These are phyloP conservation scores for Lutjanus argentimaculatus DNA, from an alignment of 2,797 vertebrate genomes.

Conservation along the genomic window DNA sequence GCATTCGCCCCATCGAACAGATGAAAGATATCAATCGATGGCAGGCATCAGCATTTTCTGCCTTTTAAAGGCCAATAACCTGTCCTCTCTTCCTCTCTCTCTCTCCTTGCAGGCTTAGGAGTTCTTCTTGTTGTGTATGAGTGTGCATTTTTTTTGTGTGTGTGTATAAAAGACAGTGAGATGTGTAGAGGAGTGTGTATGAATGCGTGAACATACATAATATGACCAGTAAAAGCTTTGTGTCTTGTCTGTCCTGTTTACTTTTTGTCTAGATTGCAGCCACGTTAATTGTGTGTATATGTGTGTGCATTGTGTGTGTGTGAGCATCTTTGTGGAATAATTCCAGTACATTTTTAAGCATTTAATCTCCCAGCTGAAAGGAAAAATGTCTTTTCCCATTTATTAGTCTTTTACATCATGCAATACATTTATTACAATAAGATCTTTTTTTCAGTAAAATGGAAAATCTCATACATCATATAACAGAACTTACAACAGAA, in stretches of 20 bases:
- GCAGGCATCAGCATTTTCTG: constrained; percentile 79
- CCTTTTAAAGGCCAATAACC: constrained; percentile 71
- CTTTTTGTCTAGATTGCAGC: neutral
- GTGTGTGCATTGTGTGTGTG: neutral
- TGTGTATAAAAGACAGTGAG: neutral
- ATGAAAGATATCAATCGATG: constrained; percentile 81
- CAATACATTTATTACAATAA: neutral
- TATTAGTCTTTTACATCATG: constrained; percentile 1
- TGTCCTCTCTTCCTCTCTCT: constrained; percentile 48
- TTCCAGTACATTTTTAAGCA: neutral
- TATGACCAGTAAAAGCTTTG: neutral
- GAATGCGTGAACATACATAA: neutral
- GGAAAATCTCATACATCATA: neutral
- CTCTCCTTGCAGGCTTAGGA: constrained; percentile 40
- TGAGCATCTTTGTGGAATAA: neutral
- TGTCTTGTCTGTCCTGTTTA: neutral
- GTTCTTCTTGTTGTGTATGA: constrained; percentile 7
- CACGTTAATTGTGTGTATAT: neutral
- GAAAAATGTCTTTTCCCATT: neutral
- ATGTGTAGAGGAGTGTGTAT: neutral
- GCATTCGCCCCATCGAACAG: constrained; percentile 71
- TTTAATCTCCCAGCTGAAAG: constrained; percentile 3
- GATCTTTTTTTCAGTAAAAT: neutral
- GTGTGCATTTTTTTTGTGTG: neutral
- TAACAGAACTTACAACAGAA: neutral